Percentiles rank a stretch among this genome's conserved stretches.
Evolutionary conservation across 2,113 vertebrate species (phyloP).

Genomic region (Centropus unirufus): DNA sequence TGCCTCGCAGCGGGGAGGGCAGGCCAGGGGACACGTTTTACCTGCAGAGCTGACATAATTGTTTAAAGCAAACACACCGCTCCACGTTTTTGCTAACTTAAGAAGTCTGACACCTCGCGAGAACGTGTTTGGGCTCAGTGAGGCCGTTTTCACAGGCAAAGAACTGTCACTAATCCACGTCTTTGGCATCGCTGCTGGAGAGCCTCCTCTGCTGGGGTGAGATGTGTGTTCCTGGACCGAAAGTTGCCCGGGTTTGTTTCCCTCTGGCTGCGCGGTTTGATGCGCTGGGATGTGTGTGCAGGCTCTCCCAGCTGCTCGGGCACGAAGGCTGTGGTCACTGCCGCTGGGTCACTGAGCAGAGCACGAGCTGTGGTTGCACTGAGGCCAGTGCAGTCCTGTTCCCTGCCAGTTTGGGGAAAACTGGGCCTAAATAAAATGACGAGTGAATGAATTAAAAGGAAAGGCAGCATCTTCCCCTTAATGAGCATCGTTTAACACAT

Average conservation of each 20-base stretch:
- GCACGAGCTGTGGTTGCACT: background rate
- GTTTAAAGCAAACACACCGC: constrained; percentile 59
- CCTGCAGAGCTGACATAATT: constrained; percentile 49
- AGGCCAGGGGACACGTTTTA: constrained; percentile 25
- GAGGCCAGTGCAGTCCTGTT: constrained; percentile 36
- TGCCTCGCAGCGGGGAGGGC: constrained; percentile 22
- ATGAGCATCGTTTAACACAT: constrained; percentile 39
- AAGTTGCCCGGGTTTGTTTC: constrained; percentile 44
- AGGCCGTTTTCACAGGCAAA: constrained; percentile 33
- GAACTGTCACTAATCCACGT: constrained; percentile 24
- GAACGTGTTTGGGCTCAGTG: constrained; percentile 50
- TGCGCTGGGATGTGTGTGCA: background rate
- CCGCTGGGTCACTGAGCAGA: background rate
- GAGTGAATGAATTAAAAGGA: constrained; percentile 48
- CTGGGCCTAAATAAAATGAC: constrained; percentile 14
- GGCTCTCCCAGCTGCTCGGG: constrained; percentile 21
- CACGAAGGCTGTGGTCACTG: constrained; percentile 45
- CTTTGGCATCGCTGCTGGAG: constrained; percentile 48
- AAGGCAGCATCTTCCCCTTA: constrained; percentile 23
- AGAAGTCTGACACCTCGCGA: constrained; percentile 32
- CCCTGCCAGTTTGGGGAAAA: constrained; percentile 43
- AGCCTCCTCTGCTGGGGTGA: constrained; percentile 1
- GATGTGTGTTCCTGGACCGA: constrained; percentile 36
- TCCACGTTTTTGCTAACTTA: constrained; percentile 61
- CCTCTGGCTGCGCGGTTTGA: background rate